Conservation (phyloP, 2,113 vertebrate species). For the Xiphorhynchus elegans region DNA sequence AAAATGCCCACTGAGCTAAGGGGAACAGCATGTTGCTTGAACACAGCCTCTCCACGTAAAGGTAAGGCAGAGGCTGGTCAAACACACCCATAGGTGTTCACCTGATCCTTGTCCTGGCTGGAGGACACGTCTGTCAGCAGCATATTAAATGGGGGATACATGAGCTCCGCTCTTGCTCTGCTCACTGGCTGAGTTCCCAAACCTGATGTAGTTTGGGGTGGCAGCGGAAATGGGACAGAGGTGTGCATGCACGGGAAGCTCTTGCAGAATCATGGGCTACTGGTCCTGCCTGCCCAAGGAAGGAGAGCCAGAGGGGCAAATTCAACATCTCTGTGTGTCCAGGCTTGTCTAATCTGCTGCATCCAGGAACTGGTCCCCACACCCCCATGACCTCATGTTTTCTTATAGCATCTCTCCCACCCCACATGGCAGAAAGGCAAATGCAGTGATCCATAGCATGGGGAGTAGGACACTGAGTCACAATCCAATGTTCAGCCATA, state of each 20-base stretch:
- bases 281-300: neutral
- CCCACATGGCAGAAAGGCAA: neutral
- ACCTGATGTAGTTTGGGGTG: neutral
- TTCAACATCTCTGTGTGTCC: rapidly evolving
- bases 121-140: neutral
- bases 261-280: neutral
- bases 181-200: neutral
- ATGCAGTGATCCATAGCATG: rapidly evolving
- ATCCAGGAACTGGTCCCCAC: neutral
- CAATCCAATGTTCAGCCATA: neutral
- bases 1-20: rapidly evolving
- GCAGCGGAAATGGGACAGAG: neutral
- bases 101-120: neutral
- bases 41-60: neutral
- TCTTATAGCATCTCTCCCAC: neutral
- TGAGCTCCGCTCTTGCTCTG: neutral
- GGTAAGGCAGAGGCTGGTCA: neutral
- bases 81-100: too few relatives aligned
- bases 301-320: neutral
- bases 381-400: neutral
- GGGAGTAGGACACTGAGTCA: constrained; percentile 9
- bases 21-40: neutral
- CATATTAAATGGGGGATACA: neutral
- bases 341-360: neutral
- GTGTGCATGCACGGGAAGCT: rapidly evolving